phyloP scores from a whole-genome alignment of 2,797 vertebrate genomes.

The Hypotaenidia philippensis region DNA sequence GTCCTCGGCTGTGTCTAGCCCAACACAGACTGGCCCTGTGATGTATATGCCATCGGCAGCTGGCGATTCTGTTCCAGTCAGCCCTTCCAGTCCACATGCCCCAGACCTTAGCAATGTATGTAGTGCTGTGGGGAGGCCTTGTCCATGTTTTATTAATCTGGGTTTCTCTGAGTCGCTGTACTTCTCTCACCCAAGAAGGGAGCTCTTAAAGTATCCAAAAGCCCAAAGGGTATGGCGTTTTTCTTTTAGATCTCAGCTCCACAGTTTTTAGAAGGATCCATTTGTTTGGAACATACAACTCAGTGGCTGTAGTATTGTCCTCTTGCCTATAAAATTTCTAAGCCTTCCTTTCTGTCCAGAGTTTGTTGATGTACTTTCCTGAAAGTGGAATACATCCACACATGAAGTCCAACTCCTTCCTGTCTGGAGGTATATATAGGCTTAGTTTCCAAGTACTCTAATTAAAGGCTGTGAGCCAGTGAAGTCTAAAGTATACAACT shows the following conservation, averaged over 20 bases:
- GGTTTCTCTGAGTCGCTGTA: neutral
- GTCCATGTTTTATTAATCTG: neutral
- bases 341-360: conserved; percentile 17
- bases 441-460: conserved; percentile 26
- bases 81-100: conserved; percentile 85
- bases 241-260: neutral
- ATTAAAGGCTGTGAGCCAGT: conserved; percentile 36
- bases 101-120: conserved; percentile 85
- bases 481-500: conserved; percentile 25
- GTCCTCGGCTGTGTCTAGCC: conserved; percentile 86
- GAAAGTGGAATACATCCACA: conserved; percentile 21
- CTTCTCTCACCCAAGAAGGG: neutral
- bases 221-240: neutral
- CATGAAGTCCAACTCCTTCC: conserved; percentile 24
- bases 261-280: fast-evolving
- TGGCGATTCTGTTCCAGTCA: conserved; percentile 86
- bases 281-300: neutral
- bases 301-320: neutral
- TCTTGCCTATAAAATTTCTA: conserved; percentile 3
- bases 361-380: conserved; percentile 36
- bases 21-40: conserved; percentile 81
- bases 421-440: conserved; percentile 28
- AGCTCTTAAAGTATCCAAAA: neutral
- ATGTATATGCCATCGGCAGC: conserved; percentile 86
- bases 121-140: conserved; percentile 29